phyloP scores from a whole-genome alignment of 2,797 vertebrate genomes.

The Chromobotia macracanthus region DNA sequence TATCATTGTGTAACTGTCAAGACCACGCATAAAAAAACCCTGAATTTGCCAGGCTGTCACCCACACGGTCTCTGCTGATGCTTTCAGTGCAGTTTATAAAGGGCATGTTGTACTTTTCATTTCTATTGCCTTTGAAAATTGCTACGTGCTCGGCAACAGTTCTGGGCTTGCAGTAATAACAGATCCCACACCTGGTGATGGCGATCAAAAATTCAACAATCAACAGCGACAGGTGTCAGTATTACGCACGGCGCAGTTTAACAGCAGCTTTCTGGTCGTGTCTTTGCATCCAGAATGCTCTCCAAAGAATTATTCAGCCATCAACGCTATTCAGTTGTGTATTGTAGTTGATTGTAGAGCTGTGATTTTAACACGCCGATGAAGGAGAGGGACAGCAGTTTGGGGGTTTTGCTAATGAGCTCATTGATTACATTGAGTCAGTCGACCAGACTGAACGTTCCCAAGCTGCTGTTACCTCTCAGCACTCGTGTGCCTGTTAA shows the following conservation, averaged over 20 bases:
- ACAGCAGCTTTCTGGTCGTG: neutral
- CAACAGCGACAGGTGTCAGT: neutral
- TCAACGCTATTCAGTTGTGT: neutral
- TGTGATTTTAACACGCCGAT: slow-evolving; percentile 1
- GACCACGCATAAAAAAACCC: neutral
- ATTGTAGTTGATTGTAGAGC: neutral
- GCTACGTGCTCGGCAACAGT: neutral
- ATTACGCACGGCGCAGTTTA: neutral
- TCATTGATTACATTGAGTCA: slow-evolving; percentile 45
- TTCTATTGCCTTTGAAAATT: neutral
- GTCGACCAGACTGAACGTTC: slow-evolving; percentile 67
- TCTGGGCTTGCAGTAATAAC: neutral
- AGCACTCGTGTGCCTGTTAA: slow-evolving; percentile 60
- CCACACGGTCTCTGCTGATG: neutral
- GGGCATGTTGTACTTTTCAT: neutral
- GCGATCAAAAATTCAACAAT: neutral
- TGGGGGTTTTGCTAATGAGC: slow-evolving; percentile 29
- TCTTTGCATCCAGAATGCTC: neutral
- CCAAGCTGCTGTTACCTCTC: slow-evolving; percentile 67
- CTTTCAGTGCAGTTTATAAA: neutral
- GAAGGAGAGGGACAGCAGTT: no score
- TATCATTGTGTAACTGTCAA: slow-evolving; percentile 37
- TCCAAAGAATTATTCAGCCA: neutral
- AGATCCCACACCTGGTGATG: no score
- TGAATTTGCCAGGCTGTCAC: neutral